Evolutionary conservation across 2,113 vertebrate genomes (phyloP).

Genomic region (Ancistrus triradiatus): DNA sequence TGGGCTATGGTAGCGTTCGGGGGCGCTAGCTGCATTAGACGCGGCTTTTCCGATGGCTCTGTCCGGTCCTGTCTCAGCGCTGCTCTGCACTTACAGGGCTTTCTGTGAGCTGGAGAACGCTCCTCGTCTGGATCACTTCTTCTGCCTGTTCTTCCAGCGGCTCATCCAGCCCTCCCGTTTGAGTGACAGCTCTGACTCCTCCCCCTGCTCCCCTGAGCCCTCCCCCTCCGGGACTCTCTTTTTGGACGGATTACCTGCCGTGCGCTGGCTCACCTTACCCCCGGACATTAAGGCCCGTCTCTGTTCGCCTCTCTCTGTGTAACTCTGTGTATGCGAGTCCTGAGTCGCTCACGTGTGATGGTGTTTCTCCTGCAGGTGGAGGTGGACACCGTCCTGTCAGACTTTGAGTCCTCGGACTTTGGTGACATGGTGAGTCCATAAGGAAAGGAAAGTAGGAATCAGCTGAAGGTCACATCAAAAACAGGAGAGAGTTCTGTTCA

Average conservation of each 20-base stretch:
- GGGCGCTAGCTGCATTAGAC: too few species aligned
- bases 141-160: constrained; percentile 92
- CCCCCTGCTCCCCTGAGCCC: constrained; percentile 52
- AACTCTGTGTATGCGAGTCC: too few species aligned
- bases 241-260: constrained; percentile 78
- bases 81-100: constrained; percentile 67
- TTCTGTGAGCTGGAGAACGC: constrained; percentile 78
- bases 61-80: neutral
- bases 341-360: too few species aligned
- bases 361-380: constrained; percentile 76
- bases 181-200: constrained; percentile 47
- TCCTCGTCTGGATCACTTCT: constrained; percentile 88
- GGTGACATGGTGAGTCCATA: constrained; percentile 86
- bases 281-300: constrained; percentile 80
- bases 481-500: too few species aligned
- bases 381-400: constrained; percentile 84
- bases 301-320: too few species aligned
- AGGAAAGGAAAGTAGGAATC: too few species aligned
- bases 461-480: too few species aligned
- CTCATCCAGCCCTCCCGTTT: constrained; percentile 73
- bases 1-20: too few species aligned
- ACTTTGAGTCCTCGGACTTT: constrained; percentile 94
- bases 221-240: constrained; percentile 69
- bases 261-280: constrained; percentile 83
- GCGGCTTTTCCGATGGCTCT: too few species aligned